Conservation (phyloP, 2,113 vertebrate species). For the Sciurus niger region DNA sequence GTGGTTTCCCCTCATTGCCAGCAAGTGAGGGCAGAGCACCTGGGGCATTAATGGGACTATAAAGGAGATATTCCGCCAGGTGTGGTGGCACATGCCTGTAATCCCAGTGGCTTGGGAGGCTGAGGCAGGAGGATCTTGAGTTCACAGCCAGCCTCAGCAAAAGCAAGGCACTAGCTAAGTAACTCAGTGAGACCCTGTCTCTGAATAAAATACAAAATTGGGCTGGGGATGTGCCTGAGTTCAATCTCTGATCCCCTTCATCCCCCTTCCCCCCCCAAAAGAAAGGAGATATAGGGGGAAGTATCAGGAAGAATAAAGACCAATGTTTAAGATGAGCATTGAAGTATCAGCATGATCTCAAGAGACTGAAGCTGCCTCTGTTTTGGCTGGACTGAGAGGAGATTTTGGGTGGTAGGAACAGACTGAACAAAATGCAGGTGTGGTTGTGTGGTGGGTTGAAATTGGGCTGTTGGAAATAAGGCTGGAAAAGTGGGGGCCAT, state of each 20-base stretch:
- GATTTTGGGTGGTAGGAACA: not conserved
- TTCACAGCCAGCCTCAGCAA: no score
- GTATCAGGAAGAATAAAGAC: not conserved
- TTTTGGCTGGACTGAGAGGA: not conserved
- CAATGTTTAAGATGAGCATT: fast-evolving
- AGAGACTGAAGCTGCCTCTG: not conserved
- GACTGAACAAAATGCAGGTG: not conserved
- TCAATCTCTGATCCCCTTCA: no score
- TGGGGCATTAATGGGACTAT: not conserved
- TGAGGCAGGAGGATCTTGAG: no score
- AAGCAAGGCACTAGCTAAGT: no score
- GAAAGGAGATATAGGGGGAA: not conserved
- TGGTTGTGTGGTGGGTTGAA: not conserved
- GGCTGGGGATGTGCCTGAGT: no score
- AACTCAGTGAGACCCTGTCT: no score
- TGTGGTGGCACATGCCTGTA: no score
- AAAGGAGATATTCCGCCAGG: not conserved
- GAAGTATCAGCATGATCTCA: not conserved
- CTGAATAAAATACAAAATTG: no score
- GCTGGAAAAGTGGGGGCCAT: not conserved
- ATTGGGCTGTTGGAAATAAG: not conserved
- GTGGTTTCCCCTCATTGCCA: no score
- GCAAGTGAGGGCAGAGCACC: not conserved
- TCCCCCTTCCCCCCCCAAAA: no score
- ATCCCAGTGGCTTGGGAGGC: no score